Percentiles rank a stretch among this genome's conserved stretches.
phyloP scores from a whole-genome alignment of 2,888 invertebrate genomes.

The Nasonovia ribisnigri region DNA sequence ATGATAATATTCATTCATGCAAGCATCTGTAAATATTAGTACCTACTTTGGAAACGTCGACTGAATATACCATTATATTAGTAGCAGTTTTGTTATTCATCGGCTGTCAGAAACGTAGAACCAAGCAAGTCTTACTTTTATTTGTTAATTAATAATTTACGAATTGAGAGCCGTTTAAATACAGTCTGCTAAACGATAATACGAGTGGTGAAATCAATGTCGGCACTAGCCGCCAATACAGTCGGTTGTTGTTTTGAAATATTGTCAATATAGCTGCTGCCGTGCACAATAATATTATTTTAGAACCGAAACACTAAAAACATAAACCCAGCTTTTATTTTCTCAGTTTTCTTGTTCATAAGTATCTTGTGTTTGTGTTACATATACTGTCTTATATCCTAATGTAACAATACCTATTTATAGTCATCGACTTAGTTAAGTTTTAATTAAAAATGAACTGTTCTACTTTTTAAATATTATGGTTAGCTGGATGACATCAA shows the following conservation, averaged over 20 bases:
- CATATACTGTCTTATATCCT: background rate
- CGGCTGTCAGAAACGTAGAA: background rate
- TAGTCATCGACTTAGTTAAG: background rate
- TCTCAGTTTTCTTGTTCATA: background rate
- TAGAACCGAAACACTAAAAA: background rate
- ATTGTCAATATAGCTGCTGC: background rate
- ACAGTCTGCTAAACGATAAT: background rate
- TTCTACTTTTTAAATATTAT: background rate
- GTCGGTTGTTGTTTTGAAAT: background rate
- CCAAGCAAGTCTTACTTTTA: background rate
- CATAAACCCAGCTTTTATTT: background rate
- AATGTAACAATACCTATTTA: background rate
- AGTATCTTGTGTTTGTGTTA: background rate
- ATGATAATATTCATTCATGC: background rate
- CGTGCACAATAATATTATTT: background rate
- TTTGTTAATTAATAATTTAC: background rate
- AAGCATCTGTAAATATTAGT: background rate
- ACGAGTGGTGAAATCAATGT: background rate
- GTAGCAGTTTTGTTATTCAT: background rate
- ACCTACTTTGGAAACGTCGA: background rate
- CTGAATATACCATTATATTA: background rate
- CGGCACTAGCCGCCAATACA: background rate
- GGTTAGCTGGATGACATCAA: no score
- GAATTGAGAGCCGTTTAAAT: background rate
- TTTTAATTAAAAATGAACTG: background rate